A percentile compares a stretch with the other conserved stretches of the same genome.
phyloP scores from a whole-genome alignment of 2,113 vertebrate genomes.

The Noctilio leporinus region DNA sequence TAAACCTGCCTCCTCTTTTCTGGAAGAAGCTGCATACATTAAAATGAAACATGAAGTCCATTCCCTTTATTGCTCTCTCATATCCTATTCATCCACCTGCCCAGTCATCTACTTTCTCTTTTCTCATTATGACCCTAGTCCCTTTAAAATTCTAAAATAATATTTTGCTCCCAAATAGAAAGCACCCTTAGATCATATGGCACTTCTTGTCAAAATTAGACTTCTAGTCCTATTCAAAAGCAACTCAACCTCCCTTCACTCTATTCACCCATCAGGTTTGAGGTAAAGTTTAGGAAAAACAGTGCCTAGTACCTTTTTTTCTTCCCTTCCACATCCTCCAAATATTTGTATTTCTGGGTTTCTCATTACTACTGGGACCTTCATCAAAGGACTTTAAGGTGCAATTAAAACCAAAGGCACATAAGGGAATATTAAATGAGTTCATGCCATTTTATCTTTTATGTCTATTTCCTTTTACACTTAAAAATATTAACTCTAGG shows the following conservation, averaged over 20 bases:
- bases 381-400: background rate
- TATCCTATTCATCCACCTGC: background rate
- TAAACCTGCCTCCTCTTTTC: background rate
- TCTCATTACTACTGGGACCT: background rate
- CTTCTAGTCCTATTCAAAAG: background rate
- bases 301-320: background rate
- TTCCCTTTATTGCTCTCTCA: background rate
- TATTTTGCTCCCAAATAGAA: background rate
- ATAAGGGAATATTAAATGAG: background rate
- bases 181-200: background rate
- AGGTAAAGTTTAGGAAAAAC: background rate
- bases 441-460: background rate
- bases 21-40: background rate
- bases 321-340: background rate
- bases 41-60: background rate
- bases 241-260: background rate
- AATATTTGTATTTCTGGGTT: background rate
- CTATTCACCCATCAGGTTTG: background rate
- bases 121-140: background rate
- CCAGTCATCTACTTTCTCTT: background rate
- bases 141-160: background rate
- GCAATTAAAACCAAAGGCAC: background rate
- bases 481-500: background rate
- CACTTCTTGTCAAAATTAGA: background rate
- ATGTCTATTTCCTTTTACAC: background rate